Percentiles rank a stretch among this genome's conserved stretches.
Conservation (phyloP, 2,113 vertebrate species). For the Amblyopsis rosae region DNA sequence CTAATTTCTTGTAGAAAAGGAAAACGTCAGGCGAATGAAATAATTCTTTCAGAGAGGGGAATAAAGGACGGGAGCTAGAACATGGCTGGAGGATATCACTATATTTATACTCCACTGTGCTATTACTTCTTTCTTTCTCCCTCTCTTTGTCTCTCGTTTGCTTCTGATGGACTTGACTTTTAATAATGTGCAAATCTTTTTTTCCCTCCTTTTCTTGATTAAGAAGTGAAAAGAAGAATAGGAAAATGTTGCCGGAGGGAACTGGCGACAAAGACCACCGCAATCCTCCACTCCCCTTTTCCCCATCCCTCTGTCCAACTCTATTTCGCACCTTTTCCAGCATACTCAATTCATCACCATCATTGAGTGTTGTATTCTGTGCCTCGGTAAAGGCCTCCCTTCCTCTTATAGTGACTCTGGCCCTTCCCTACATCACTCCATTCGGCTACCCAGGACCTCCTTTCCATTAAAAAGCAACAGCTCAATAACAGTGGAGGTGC, state of each 20-base stretch:
- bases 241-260: constrained; percentile 41
- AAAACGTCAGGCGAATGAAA: constrained; percentile 14
- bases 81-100: constrained; percentile 57
- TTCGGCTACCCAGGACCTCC: too few species aligned
- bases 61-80: constrained; percentile 36
- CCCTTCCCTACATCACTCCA: too few species aligned
- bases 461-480: too few species aligned
- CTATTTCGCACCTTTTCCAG: background rate
- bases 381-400: too few species aligned
- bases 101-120: constrained; percentile 63
- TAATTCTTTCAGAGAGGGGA: constrained; percentile 47
- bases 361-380: background rate
- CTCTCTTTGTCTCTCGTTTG: constrained; percentile 26
- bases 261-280: constrained; percentile 27
- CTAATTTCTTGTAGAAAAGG: constrained; percentile 51
- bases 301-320: constrained; percentile 1
- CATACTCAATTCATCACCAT: constrained; percentile 33
- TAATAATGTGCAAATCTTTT: constrained; percentile 62
- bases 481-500: too few species aligned
- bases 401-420: too few species aligned
- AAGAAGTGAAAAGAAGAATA: constrained; percentile 56
- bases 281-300: constrained; percentile 15
- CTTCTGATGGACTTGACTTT: constrained; percentile 55
- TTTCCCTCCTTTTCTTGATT: constrained; percentile 51
- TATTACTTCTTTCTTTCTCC: constrained; percentile 65